These are phyloP conservation scores for Notolepis coatsorum DNA, from an alignment of 2,797 vertebrate genomes.

Conservation along the genomic window DNA sequence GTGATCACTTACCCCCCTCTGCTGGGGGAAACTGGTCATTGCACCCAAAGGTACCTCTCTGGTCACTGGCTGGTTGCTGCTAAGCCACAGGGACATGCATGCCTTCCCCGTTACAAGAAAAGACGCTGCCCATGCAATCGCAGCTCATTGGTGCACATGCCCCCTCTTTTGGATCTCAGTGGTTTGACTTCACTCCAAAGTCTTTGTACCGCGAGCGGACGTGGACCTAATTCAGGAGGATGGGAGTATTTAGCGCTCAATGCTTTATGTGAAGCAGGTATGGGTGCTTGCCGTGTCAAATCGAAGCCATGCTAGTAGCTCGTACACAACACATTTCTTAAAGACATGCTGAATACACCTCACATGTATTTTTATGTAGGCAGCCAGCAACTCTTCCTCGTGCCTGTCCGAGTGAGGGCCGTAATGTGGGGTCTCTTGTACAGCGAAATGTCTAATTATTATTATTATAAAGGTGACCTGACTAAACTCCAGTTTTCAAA, in stretches of 20 bases:
- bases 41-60: no score
- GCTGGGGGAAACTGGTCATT: no score
- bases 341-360: not conserved
- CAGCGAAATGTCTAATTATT: slow-evolving; percentile 59
- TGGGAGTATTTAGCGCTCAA: not conserved
- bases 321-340: slow-evolving; percentile 34
- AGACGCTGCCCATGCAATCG: no score
- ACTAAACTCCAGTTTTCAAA: slow-evolving; percentile 64
- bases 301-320: slow-evolving; percentile 30
- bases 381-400: slow-evolving; percentile 37
- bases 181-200: not conserved
- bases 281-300: slow-evolving; percentile 1
- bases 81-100: no score
- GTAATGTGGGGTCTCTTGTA: slow-evolving; percentile 62
- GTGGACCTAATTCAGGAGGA: slow-evolving; percentile 14
- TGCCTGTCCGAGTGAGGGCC: slow-evolving; percentile 48
- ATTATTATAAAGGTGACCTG: slow-evolving; percentile 57
- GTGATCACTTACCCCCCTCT: no score
- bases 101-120: no score
- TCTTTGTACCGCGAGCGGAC: slow-evolving; percentile 44
- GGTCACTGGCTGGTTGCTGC: no score
- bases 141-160: no score
- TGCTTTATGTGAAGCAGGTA: not conserved
- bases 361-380: slow-evolving; percentile 8
- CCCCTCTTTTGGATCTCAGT: no score